Evolutionary conservation across 2,113 vertebrate genomes (phyloP).

Genomic region (Macrotis lagotis): DNA sequence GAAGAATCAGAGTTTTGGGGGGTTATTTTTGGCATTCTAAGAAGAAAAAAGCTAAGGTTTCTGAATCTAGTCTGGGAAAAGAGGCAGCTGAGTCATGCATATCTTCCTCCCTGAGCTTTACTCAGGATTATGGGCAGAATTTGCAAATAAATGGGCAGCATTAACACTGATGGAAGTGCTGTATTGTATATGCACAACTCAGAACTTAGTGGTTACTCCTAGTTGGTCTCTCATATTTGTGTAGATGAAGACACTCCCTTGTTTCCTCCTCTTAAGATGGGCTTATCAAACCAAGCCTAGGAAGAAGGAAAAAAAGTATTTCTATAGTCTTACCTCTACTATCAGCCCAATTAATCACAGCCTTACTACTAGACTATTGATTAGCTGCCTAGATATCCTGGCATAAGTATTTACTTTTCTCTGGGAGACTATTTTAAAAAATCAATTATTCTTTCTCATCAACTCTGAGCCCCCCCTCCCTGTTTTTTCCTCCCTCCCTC

Average conservation of each 20-base stretch:
- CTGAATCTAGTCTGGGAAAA: conserved; percentile 7
- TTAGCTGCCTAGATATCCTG: not conserved
- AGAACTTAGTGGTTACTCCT: not conserved
- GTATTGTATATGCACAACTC: not conserved
- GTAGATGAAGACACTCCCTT: not conserved
- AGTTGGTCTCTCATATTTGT: not conserved
- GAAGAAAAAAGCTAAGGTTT: conserved; percentile 26
- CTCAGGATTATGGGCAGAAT: conserved; percentile 21
- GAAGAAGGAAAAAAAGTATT: not conserved
- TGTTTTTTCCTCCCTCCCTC: too few relatives aligned
- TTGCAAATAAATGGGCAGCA: not conserved
- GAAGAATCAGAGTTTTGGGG: not conserved
- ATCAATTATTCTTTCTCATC: not conserved
- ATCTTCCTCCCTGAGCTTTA: not conserved
- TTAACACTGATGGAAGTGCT: not conserved
- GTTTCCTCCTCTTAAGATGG: not conserved
- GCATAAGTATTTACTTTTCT: not conserved
- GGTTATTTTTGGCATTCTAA: conserved; percentile 17
- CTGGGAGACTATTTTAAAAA: not conserved
- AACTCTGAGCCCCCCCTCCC: not conserved
- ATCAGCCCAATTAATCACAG: not conserved
- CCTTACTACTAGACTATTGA: not conserved
- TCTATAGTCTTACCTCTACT: not conserved
- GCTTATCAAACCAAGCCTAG: not conserved
- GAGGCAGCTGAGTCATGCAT: conserved; percentile 14